Percentiles rank a stretch among this genome's conserved stretches.
Conservation (phyloP, 2,113 vertebrate genomes). For the Syngnathus typhle region DNA sequence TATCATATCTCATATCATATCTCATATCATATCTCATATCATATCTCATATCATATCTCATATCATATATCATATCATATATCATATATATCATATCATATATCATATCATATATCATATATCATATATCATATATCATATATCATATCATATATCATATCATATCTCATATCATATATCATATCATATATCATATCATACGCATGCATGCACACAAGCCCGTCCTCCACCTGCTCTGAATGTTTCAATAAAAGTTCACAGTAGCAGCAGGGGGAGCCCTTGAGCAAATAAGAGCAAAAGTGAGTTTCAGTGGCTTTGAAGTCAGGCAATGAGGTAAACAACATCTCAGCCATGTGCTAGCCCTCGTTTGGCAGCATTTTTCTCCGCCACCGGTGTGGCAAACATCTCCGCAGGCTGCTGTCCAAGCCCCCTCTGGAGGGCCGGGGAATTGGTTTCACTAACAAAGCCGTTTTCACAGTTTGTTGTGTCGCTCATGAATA, state of each 20-base stretch:
- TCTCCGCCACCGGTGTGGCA: constrained; percentile 45
- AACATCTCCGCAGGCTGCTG: constrained; percentile 46
- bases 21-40: too few species aligned
- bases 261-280: constrained; percentile 1
- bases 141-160: too few species aligned
- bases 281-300: not conserved
- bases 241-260: not conserved
- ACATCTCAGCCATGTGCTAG: constrained; percentile 21
- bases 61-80: too few species aligned
- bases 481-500: constrained; percentile 60
- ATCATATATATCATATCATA: too few species aligned
- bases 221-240: not conserved
- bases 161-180: too few species aligned
- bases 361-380: constrained; percentile 42
- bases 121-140: too few species aligned
- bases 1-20: too few species aligned
- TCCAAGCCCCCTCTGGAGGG: constrained; percentile 45
- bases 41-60: too few species aligned
- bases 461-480: constrained; percentile 62
- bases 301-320: not conserved
- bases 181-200: too few species aligned
- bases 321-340: constrained; percentile 44
- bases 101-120: too few species aligned
- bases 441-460: constrained; percentile 60
- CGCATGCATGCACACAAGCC: too few species aligned